A percentile compares a stretch with the other conserved stretches of the same genome.
Conservation (phyloP, 2,113 vertebrate species). For the Nematolebias whitei region DNA sequence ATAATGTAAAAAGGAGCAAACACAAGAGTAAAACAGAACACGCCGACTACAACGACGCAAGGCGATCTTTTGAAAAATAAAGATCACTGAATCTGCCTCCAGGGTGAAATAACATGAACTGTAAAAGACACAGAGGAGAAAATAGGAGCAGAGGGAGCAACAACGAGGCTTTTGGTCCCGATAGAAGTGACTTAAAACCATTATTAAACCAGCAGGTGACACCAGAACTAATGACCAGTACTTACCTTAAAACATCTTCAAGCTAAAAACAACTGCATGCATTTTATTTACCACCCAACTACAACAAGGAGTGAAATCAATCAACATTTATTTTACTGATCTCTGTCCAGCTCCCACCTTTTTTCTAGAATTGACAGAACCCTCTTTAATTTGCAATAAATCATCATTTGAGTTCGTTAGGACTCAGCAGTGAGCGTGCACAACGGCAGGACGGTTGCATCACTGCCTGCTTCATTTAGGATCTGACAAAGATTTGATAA, state of each 20-base stretch:
- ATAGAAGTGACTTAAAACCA: slow-evolving; percentile 47
- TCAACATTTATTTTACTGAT: slow-evolving; percentile 7
- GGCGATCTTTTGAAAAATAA: slow-evolving; percentile 16
- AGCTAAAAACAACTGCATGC: slow-evolving; percentile 3
- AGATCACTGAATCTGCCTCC: slow-evolving; percentile 30
- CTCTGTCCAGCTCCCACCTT: slow-evolving; percentile 25
- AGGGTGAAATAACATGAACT: slow-evolving; percentile 48
- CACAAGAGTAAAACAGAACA: no score
- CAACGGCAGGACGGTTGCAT: no score
- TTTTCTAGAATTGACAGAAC: slow-evolving; percentile 28
- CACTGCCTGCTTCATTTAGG: no score
- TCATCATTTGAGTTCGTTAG: no score
- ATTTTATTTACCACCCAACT: neutral
- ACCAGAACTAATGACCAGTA: slow-evolving; percentile 8
- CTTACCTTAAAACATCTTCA: slow-evolving; percentile 1
- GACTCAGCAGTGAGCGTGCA: no score
- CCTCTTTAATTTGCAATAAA: slow-evolving; percentile 19
- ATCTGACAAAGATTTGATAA: no score
- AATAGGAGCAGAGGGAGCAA: slow-evolving; percentile 29
- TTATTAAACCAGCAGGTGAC: slow-evolving; percentile 25
- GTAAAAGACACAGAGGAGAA: slow-evolving; percentile 27
- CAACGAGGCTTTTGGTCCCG: slow-evolving; percentile 33
- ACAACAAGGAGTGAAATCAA: neutral
- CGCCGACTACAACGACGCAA: no score
- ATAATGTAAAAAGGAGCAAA: slow-evolving; percentile 17